Conservation (phyloP, 2,113 vertebrate genomes). For the Myiagra hebetior region DNA sequence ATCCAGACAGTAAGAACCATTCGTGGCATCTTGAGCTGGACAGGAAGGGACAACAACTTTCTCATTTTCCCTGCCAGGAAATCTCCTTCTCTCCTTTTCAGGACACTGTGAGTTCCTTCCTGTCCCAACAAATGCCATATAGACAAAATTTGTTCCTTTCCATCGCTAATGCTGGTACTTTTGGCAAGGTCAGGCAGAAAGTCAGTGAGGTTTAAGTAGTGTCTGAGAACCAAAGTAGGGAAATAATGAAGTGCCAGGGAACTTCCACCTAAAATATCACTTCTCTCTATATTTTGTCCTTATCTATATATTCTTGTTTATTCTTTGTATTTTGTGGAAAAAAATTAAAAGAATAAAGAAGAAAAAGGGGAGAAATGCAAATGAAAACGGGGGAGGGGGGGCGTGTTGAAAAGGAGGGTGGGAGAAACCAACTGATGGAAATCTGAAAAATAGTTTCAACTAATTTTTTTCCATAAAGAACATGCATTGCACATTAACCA, state of each 20-base stretch:
- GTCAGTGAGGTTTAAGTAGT: background rate
- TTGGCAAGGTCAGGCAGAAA: background rate
- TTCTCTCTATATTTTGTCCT: background rate
- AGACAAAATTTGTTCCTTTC: background rate
- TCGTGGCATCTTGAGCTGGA: background rate
- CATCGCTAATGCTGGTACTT: background rate
- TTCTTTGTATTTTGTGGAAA: background rate
- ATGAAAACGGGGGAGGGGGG: accelerated
- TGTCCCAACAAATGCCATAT: background rate
- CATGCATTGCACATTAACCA: background rate
- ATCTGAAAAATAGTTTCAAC: background rate
- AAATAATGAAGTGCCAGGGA: background rate
- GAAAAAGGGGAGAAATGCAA: background rate
- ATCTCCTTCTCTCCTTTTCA: background rate
- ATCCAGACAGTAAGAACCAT: background rate
- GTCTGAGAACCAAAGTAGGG: background rate
- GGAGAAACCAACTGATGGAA: background rate
- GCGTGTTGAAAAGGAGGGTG: background rate
- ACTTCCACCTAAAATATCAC: background rate
- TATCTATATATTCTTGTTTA: background rate
- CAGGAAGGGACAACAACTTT: background rate
- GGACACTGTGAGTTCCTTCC: background rate
- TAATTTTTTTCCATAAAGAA: background rate
- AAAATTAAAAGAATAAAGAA: background rate
- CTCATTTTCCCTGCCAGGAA: background rate